These are phyloP conservation scores for Sebastes hubbsi DNA, from an alignment of 2,797 vertebrate species.

Conservation along the genomic window DNA sequence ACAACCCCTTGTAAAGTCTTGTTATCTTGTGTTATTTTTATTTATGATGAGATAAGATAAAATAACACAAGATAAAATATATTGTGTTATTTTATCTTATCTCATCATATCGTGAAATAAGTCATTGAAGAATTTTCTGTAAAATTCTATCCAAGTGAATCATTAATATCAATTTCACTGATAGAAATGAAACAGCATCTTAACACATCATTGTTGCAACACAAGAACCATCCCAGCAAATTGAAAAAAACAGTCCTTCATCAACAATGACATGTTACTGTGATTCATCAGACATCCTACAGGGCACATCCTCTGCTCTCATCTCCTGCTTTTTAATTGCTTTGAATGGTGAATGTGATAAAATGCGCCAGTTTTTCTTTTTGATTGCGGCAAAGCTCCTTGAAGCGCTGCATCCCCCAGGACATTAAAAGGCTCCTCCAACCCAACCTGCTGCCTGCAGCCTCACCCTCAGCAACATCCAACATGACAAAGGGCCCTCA, in stretches of 20 bases:
- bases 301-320: background rate
- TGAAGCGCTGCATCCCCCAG: conserved; percentile 13
- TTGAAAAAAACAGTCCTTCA: background rate
- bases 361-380: conserved; percentile 15
- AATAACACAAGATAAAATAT: too few relatives aligned
- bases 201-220: background rate
- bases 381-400: conserved; percentile 27
- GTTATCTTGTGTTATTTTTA: background rate
- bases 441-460: conserved; percentile 37
- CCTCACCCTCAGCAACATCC: conserved; percentile 11
- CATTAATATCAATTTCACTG: background rate
- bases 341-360: conserved; percentile 21
- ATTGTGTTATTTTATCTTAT: background rate
- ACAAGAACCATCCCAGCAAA: background rate
- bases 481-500: background rate
- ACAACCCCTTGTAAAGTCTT: background rate
- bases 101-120: background rate
- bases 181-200: background rate
- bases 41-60: too few relatives aligned
- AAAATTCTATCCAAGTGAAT: background rate
- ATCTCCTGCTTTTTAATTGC: conserved; percentile 40
- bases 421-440: conserved; percentile 28
- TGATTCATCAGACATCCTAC: conserved; percentile 7
- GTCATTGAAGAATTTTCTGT: background rate
- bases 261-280: background rate